Evolutionary conservation across 2,797 vertebrate species (phyloP).

Genomic region (Mus caroli): DNA sequence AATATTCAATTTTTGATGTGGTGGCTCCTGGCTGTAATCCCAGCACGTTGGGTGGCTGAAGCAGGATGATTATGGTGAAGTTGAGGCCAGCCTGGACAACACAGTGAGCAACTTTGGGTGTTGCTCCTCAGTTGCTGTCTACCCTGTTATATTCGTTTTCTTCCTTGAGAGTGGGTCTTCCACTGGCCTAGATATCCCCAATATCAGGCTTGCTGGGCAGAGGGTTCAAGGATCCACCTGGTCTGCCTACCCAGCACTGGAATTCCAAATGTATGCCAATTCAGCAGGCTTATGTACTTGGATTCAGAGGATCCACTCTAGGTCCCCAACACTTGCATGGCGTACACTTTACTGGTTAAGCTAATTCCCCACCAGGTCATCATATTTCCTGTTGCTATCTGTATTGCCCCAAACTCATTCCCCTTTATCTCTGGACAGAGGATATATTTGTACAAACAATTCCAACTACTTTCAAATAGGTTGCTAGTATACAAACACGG

Average conservation of each 20-base stretch:
- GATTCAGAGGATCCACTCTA: neutral
- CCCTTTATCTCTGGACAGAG: slow-evolving; percentile 2
- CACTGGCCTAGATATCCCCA: neutral
- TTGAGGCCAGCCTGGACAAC: neutral
- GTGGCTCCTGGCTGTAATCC: neutral
- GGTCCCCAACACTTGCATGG: no score
- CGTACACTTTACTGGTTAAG: neutral
- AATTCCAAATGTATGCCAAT: neutral
- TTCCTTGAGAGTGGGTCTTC: neutral
- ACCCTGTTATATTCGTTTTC: neutral
- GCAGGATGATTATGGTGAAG: neutral
- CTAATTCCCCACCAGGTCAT: neutral
- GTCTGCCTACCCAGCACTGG: neutral
- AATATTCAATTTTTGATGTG: neutral
- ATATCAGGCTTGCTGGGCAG: neutral
- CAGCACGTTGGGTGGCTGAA: neutral
- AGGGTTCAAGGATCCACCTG: neutral
- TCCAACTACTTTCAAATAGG: neutral
- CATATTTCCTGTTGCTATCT: neutral
- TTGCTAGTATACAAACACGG: neutral
- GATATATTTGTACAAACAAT: neutral
- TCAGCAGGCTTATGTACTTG: neutral
- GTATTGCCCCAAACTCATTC: neutral
- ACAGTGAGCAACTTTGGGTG: neutral
- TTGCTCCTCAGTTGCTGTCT: neutral